These are phyloP conservation scores for Azorinus chamasolen DNA, from an alignment of 2,888 invertebrate species.

Conservation along the genomic window DNA sequence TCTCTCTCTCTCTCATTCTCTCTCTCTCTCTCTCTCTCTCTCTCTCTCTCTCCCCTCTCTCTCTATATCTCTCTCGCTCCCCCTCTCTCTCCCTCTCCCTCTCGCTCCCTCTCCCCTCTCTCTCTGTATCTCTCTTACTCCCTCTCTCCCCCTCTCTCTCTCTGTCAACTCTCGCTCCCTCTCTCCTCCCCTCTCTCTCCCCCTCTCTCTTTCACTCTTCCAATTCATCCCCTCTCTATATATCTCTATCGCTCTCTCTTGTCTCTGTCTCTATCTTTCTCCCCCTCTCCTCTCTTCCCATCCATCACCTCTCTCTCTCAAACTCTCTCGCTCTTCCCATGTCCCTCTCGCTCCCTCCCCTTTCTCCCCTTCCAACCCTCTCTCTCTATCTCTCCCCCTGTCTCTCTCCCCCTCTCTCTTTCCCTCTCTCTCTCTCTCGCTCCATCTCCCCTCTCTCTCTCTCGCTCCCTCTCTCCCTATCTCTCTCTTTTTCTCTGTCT, in stretches of 20 bases:
- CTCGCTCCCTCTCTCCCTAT: too few species aligned
- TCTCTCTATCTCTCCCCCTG: not conserved
- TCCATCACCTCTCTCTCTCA: not conserved
- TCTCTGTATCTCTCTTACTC: not conserved
- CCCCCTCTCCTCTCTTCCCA: not conserved
- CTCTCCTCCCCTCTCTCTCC: not conserved
- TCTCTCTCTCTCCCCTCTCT: conserved; percentile 3
- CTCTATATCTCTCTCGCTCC: too few species aligned
- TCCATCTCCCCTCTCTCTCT: too few species aligned
- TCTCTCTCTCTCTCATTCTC: conserved; percentile 1
- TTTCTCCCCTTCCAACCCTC: not conserved
- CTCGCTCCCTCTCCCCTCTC: not conserved
- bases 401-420: not conserved
- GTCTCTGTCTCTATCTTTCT: not conserved
- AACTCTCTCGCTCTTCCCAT: not conserved
- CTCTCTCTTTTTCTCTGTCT: too few species aligned
- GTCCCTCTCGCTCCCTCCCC: not conserved
- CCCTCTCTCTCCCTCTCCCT: not conserved
- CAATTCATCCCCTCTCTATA: not conserved
- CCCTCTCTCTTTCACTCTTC: not conserved
- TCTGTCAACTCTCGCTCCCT: not conserved
- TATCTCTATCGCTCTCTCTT: not conserved
- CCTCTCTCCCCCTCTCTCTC: not conserved
- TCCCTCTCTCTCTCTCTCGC: not conserved
- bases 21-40: conserved; percentile 3